Percentiles rank a stretch among this genome's conserved stretches.
phyloP scores from a whole-genome alignment of 2,888 invertebrate genomes.

The Melanotus villosus region DNA sequence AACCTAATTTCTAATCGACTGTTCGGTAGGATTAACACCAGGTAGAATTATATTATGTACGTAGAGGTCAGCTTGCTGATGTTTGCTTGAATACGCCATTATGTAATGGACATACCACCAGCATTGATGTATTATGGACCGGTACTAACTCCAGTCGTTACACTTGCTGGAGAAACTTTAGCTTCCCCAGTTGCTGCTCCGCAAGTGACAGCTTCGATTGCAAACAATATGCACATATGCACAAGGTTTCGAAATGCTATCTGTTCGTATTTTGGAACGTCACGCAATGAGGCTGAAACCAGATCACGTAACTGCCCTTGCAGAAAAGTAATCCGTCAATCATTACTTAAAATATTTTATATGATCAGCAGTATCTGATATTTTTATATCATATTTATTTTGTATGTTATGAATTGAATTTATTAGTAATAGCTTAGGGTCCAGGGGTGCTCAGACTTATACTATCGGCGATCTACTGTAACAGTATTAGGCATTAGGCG shows the following conservation, averaged over 20 bases:
- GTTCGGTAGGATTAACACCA: slow-evolving; percentile 83
- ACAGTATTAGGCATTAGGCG: no score
- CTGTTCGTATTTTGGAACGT: slow-evolving; percentile 91
- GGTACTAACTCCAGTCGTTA: slow-evolving; percentile 98
- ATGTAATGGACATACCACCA: slow-evolving; percentile 99
- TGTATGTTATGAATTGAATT: slow-evolving; percentile 49
- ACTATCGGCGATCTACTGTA: no score
- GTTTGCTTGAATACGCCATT: slow-evolving; percentile 98
- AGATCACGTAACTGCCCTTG: slow-evolving; percentile 80
- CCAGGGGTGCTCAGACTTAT: no score
- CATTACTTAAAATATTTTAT: slow-evolving; percentile 49
- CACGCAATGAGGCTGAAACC: slow-evolving; percentile 80
- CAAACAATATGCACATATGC: slow-evolving; percentile 91
- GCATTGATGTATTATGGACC: slow-evolving; percentile 99
- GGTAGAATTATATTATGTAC: slow-evolving; percentile 93
- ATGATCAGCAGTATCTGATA: slow-evolving; percentile 57
- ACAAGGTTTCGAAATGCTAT: slow-evolving; percentile 88
- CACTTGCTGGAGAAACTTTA: slow-evolving; percentile 88
- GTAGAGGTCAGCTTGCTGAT: slow-evolving; percentile 97
- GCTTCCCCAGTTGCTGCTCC: slow-evolving; percentile 97
- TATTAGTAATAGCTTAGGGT: slow-evolving; percentile 36
- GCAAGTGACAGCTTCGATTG: slow-evolving; percentile 93
- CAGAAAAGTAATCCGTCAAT: slow-evolving; percentile 60
- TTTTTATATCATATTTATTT: no score
- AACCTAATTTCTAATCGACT: slow-evolving; percentile 80